Evolutionary conservation across 2,888 invertebrate species (phyloP), one percentile per base, ranked within the genome.

Genomic region (Ametastegia equiseti): DNA sequence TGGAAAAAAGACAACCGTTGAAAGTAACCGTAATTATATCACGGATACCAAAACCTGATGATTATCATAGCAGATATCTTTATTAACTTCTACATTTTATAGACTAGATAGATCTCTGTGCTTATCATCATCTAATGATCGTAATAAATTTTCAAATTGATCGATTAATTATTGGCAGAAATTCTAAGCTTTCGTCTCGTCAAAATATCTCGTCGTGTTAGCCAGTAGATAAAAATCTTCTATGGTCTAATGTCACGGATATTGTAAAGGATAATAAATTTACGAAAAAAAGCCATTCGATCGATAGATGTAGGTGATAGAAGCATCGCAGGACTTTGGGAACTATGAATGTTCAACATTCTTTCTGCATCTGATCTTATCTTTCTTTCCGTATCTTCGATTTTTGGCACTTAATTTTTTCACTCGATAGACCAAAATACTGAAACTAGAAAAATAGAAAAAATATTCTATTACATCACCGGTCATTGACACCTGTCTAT

Each of bases 401-500:
- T n/a, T 42, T 69, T 69, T 36, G 7, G 19, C 23, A 19, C 36
- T 23, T 27, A 42, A 69, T 36, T 42, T 42, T 39, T 39, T 69
- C 9, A 42, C 13, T 69, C 9, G 11, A 39, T 42, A 19, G 33
- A 42, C 33, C 33, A 30, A 33, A 69, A 2, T 23, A 13, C 19
- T 19, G 36, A 36, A 42, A 33, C 6, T 33, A 13, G 15, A 33
- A 63, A 63, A 33, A 63, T 30, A 63, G 15, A 30, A 30, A 33
- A 33, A 63, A n/a, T n/a, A n/a, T n/a, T 11, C 30, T 11, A 42
- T 67, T 67, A 67, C 67, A 19, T 69, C 69, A 69, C 42, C 69
- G 69, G 69, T 69, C 69, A 69, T 33, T 42, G 69, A 69, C 69
- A 69, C 69, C n/a, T 4, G 19, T 54, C 11, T 9, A 23, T 54